phyloP scores from a whole-genome alignment of 1,140 invertebrate genomes.

The Lepidotrigona ventralis region DNA sequence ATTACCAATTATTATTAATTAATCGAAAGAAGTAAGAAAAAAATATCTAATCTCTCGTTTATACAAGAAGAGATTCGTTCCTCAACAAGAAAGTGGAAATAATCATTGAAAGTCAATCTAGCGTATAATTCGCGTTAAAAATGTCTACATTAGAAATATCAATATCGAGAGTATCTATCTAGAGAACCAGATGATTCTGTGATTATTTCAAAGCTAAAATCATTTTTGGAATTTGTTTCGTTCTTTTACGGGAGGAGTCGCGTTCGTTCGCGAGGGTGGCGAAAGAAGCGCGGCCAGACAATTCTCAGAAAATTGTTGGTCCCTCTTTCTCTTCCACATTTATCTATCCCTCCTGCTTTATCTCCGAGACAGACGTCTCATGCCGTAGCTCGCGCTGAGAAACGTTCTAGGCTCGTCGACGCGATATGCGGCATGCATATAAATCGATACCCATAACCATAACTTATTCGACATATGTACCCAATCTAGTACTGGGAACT shows the following conservation, averaged over 20 bases:
- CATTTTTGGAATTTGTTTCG: slow-evolving; percentile 16
- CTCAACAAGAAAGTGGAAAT: not conserved
- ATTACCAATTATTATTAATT: no score
- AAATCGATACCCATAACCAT: slow-evolving; percentile 62
- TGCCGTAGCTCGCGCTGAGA: slow-evolving; percentile 55
- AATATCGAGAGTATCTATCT: no score
- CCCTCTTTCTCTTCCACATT: slow-evolving; percentile 27
- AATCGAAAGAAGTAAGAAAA: fast-evolving
- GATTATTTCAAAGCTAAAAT: slow-evolving; percentile 1
- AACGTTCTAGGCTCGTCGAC: slow-evolving; percentile 64
- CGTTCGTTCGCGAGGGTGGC: slow-evolving; percentile 50
- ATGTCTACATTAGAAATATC: not conserved
- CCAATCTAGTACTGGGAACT: slow-evolving; percentile 60
- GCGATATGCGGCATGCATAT: slow-evolving; percentile 66
- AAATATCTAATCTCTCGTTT: not conserved
- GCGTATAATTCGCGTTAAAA: not conserved
- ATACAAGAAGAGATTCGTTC: not conserved
- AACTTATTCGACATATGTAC: slow-evolving; percentile 57
- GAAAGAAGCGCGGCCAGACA: slow-evolving; percentile 52
- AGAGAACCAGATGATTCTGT: not conserved
- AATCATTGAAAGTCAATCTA: not conserved
- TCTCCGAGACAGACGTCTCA: slow-evolving; percentile 37
- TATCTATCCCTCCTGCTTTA: slow-evolving; percentile 40
- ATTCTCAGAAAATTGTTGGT: slow-evolving; percentile 57
- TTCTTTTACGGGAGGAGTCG: not conserved